Percentiles rank a stretch among this genome's conserved stretches.
Evolutionary conservation across 2,113 vertebrate genomes (phyloP).

Genomic region (Pterocles burchelli): DNA sequence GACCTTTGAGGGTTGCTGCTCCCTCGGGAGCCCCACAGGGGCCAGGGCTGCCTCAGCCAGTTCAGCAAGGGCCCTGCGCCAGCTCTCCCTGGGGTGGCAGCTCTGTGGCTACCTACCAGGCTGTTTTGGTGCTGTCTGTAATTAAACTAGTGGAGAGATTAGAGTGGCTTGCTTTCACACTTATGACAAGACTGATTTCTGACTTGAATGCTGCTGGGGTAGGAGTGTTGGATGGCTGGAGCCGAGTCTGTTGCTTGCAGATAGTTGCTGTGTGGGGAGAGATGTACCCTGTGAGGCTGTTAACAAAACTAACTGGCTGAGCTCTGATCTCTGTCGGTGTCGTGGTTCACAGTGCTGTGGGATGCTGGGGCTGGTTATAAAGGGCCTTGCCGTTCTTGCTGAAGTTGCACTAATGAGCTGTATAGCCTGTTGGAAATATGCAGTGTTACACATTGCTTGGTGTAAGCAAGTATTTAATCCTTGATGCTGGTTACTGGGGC

Average conservation of each 20-base stretch:
- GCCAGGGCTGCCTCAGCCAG: background rate
- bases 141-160: constrained; percentile 26
- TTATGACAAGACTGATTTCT: constrained; percentile 19
- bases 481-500: background rate
- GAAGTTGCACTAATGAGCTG: constrained; percentile 37
- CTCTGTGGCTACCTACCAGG: background rate
- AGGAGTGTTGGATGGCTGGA: background rate
- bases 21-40: background rate
- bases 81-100: background rate
- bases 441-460: background rate
- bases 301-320: background rate
- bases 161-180: background rate
- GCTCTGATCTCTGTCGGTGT: background rate
- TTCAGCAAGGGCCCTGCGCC: constrained; percentile 1
- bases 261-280: background rate
- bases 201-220: background rate
- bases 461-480: constrained; percentile 29
- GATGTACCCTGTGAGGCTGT: background rate
- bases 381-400: constrained; percentile 34
- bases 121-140: constrained; percentile 18
- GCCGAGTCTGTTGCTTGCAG: background rate
- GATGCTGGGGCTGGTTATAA: background rate
- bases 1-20: background rate
- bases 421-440: background rate
- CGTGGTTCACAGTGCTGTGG: background rate